These are phyloP conservation scores for Apostichopus californicus DNA, from an alignment of 35 echinoderm and acorn worm species.

Conservation along the genomic window DNA sequence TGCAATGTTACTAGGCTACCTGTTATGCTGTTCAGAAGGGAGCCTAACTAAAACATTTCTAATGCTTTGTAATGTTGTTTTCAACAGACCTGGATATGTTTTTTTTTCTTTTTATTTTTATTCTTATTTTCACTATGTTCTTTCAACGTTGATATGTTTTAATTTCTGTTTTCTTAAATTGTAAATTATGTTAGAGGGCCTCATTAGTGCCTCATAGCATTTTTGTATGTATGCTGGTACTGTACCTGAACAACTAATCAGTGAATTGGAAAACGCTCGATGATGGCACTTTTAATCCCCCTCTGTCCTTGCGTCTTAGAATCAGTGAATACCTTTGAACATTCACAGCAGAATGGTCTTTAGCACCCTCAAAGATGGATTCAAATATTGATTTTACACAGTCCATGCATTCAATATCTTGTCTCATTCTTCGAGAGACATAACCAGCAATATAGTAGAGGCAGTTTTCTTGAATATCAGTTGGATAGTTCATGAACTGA, in stretches of 20 bases:
- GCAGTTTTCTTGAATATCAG: slow-evolving; percentile 19
- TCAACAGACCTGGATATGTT: too few relatives aligned
- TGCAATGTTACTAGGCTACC: too few relatives aligned
- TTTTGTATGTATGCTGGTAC: not conserved
- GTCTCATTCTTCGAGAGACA: slow-evolving; percentile 8
- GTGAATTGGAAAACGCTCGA: not conserved
- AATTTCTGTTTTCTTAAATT: too few relatives aligned
- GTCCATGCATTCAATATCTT: slow-evolving; percentile 17
- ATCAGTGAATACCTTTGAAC: not conserved
- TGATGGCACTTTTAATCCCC: slow-evolving; percentile 6
- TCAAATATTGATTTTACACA: slow-evolving; percentile 2
- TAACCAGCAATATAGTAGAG: slow-evolving; percentile 30
- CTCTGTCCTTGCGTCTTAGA: not conserved
- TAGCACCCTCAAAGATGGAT: not conserved
- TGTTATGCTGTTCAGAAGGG: too few relatives aligned
- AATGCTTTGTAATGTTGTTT: too few relatives aligned
- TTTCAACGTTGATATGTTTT: too few relatives aligned
- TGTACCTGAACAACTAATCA: slow-evolving; percentile 25
- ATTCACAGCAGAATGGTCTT: not conserved
- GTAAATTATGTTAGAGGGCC: too few relatives aligned
- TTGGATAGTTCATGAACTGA: not conserved
- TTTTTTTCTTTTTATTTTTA: too few relatives aligned
- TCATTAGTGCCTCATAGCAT: too few relatives aligned
- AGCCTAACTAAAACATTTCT: too few relatives aligned
- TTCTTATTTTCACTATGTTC: too few relatives aligned